Base-by-base conservation (phyloP, 1,140 invertebrate species). In the Drosophila neocordata region DNA sequence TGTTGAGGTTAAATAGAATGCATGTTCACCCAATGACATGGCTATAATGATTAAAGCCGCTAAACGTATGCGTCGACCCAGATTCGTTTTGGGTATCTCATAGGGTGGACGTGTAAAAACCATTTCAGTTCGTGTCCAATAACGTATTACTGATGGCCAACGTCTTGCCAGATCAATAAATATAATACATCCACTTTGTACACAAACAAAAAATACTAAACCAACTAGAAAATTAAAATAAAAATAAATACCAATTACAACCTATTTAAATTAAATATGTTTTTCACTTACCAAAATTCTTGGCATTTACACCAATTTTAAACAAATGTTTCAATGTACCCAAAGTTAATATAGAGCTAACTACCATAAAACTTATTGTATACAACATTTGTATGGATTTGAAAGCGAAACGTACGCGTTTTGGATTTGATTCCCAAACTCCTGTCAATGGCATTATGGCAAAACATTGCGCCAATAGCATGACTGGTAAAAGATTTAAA, bases 381-480 rank as follows among this genome's bases (percentile, higher is more conserved):
- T 69, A 22, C 2, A 91, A 0, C 64, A 88, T 75, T 52, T 66
- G 88, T 11, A 82, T 1, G 0, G 88, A 89, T 20, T 66, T 80
- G 1, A 81, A 77, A 24, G 70, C 48, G 53, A 91, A 91, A 0
- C 59, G 66, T 1, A 90, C 24, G 0, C 71, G 64, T 31, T 78
- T 73, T 0, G 85, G 84, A 82, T 81, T 81, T 0, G 58, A 1
- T 0, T 71, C 58, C 27, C 84, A 64, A 1, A 89, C 67, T 34
- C 79, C 82, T 12, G 57, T 37, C 1, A 91, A 55, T 0, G 90
- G 90, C 88, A 91, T 80, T 5, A 90, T 2, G 1, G 79, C 75
- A 34, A 90, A 89, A 8, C 61, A 89, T 60, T 91, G 88, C 0
- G 70, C 90, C 31, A 91, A n/a, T 20, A 91, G 18, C 57, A 91